Evolutionary conservation across 2,113 vertebrate species (phyloP), one percentile per base, ranked within the genome.

Genomic region (Tragelaphus imberbis): DNA sequence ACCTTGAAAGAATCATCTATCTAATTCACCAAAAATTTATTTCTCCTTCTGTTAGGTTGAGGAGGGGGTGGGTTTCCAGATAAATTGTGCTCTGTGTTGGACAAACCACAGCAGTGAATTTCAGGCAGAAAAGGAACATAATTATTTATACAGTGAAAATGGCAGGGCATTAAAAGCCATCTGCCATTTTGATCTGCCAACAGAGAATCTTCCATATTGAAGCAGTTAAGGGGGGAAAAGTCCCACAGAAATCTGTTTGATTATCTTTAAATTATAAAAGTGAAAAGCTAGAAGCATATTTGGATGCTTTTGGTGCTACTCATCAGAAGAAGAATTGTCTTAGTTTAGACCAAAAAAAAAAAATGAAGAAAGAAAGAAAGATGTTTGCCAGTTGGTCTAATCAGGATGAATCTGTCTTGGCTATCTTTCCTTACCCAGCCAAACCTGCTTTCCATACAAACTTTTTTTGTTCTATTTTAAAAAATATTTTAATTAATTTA

Each of bases 81-180:
- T 53, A 88, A 94, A 87, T 63, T 91, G 15, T 55, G 21, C 84
- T 96, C 55, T 80, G 58, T 25, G 30, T 92, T 81, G 58, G 89
- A 92, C 53, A 93, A 84, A 89, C 63, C 80, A 15, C 2, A 81
- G 61, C 63, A 80, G 36, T 58, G 77, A 90, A 90, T 96, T 95
- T 77, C 90, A 97, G 92, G 90, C 96, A 96, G 94, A 89, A 97
- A 97, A 92, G 82, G 91, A 97, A 95, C 96, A 97, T 96, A 97
- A 98, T 97, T 96, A 98, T 98, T 98, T 98, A 98, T 93, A 97
- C 81, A 97, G 90, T 19, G 94, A 97, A 97, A 97, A 98, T 96
- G 95, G 84, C 95, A 96, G 96, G 80, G 80, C 90, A 97, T 98
- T 98, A 97, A 98, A 94, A 94, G 88, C 96, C 98, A 98, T 97